Conservation (phyloP, 2,113 vertebrate genomes). For the Henicopernis longicauda region DNA sequence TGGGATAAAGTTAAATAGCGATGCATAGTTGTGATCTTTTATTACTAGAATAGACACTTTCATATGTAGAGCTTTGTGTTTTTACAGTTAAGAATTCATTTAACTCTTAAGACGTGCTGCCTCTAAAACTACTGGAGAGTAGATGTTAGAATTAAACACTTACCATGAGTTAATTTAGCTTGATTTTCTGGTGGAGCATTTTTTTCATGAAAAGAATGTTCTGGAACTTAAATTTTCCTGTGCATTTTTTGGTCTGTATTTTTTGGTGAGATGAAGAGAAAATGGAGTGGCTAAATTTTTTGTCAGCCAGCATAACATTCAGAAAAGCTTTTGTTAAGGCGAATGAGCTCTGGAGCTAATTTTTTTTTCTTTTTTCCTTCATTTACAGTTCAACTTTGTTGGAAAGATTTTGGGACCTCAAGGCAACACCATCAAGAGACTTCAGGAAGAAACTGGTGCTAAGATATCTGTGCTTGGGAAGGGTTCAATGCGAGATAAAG, state of each 20-base stretch:
- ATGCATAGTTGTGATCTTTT: not conserved
- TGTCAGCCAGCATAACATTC: not conserved
- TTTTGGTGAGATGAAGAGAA: not conserved
- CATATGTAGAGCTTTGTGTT: not conserved
- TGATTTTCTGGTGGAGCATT: not conserved
- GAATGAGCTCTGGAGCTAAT: not conserved
- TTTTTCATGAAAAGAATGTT: not conserved
- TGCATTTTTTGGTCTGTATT: not conserved
- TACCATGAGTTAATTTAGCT: not conserved
- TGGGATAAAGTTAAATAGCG: not conserved
- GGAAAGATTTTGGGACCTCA: constrained; percentile 98
- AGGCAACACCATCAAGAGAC: constrained; percentile 94
- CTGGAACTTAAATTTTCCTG: not conserved
- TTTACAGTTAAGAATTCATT: not conserved
- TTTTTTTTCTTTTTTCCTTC: not conserved
- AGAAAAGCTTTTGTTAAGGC: not conserved
- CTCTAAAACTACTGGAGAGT: not conserved
- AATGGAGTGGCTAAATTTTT: not conserved
- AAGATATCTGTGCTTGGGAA: constrained; percentile 96
- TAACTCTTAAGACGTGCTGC: not conserved
- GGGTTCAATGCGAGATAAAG: constrained; percentile 96
- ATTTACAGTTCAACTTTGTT: constrained; percentile 93
- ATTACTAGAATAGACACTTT: not conserved
- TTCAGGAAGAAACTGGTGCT: constrained; percentile 79
- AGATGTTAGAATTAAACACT: not conserved